Conservation (phyloP, 2,888 invertebrate genomes). For the Lymantria dispar region DNA sequence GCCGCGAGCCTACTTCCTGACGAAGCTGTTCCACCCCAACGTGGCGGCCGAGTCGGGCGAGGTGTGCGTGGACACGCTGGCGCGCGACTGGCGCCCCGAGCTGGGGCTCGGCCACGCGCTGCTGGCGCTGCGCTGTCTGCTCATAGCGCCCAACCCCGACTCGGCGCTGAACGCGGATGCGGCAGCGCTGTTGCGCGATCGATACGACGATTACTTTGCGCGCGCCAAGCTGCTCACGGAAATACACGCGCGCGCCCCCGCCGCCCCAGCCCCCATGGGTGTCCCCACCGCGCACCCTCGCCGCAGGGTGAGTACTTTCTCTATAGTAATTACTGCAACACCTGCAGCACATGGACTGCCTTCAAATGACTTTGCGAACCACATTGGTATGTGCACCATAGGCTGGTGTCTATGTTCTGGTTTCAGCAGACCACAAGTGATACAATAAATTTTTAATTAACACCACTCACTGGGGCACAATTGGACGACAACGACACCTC, state of each 20-base stretch:
- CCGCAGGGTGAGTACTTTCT: no score
- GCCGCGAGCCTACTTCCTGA: constrained; percentile 96
- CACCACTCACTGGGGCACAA: no score
- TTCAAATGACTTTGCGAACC: no score
- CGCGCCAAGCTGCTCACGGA: constrained; percentile 73
- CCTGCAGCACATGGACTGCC: no score
- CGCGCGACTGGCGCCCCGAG: constrained; percentile 98
- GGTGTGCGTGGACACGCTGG: constrained; percentile 97
- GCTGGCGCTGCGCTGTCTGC: constrained; percentile 94
- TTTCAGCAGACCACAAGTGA: no score
- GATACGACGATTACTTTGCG: constrained; percentile 94
- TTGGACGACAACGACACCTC: no score
- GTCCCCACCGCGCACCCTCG: constrained; percentile 53
- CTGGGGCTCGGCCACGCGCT: constrained; percentile 97
- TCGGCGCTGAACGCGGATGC: constrained; percentile 98
- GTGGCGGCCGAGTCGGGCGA: constrained; percentile 94
- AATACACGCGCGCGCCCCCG: constrained; percentile 56
- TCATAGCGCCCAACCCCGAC: constrained; percentile 98
- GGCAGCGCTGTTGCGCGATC: constrained; percentile 94
- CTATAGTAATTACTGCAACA: no score
- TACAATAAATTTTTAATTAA: no score
- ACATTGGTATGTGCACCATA: no score
- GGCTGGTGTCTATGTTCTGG: no score
- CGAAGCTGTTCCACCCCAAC: constrained; percentile 98
- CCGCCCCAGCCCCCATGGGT: constrained; percentile 13